Evolutionary conservation across 2,797 vertebrate genomes (phyloP).

Genomic region (Poecile montanus): DNA sequence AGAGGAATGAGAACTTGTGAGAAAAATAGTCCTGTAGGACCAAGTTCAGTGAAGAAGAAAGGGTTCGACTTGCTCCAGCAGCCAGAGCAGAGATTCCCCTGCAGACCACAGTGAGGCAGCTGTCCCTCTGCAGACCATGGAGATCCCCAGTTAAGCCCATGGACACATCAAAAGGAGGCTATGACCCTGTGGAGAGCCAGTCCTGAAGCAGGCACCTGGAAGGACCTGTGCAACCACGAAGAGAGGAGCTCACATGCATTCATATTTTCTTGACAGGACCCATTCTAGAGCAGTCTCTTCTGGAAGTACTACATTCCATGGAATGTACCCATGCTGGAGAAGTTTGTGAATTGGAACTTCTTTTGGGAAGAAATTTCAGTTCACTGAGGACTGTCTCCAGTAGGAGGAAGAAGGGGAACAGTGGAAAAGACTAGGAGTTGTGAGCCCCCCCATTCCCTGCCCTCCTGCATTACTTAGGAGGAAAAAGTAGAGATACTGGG

Average conservation of each 20-base stretch:
- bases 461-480: rapidly evolving
- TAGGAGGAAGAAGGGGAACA: no score
- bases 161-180: neutral
- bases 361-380: neutral
- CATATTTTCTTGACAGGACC: no score
- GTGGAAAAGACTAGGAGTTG: neutral
- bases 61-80: no score
- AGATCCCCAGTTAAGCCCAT: no score
- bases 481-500: neutral
- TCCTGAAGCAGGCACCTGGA: neutral
- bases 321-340: rapidly evolving
- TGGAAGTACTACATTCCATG: neutral
- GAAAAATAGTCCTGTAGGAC: neutral
- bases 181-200: no score
- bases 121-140: neutral
- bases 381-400: neutral
- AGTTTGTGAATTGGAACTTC: neutral
- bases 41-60: neutral
- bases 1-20: neutral
- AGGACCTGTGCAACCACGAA: neutral
- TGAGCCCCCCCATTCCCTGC: rapidly evolving
- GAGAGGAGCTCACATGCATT: neutral
- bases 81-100: neutral
- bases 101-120: neutral
- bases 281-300: rapidly evolving